Conservation (phyloP, 2,888 invertebrate genomes). For the Yponomeuta evonymella region DNA sequence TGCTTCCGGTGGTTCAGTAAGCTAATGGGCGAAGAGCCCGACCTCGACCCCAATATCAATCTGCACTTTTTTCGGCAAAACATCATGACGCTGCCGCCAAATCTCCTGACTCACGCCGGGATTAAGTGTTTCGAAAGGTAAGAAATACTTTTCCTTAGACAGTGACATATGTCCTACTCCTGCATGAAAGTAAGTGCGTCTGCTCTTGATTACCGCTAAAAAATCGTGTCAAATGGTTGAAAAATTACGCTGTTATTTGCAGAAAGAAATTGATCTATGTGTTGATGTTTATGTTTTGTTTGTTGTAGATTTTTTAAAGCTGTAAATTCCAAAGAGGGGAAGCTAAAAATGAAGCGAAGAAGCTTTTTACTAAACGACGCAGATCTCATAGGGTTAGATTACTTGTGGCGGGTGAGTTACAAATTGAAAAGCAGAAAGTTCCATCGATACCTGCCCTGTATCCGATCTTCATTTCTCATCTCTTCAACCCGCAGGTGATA, state of each 20-base stretch:
- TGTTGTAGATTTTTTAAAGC: slow-evolving; percentile 90
- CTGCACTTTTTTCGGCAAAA: slow-evolving; percentile 97
- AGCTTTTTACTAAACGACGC: slow-evolving; percentile 93
- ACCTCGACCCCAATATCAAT: slow-evolving; percentile 96
- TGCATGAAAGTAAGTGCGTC: too few relatives aligned
- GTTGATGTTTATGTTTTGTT: slow-evolving; percentile 3
- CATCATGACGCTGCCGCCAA: slow-evolving; percentile 93
- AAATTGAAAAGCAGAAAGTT: background rate
- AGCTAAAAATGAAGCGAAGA: slow-evolving; percentile 90
- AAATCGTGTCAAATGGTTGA: too few relatives aligned
- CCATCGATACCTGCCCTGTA: too few relatives aligned
- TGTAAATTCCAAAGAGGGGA: slow-evolving; percentile 96
- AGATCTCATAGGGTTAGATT: slow-evolving; percentile 96
- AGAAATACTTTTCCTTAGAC: slow-evolving; percentile 24
- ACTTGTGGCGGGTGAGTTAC: slow-evolving; percentile 90
- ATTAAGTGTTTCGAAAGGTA: slow-evolving; percentile 90
- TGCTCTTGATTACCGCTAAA: too few relatives aligned
- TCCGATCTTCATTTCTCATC: too few relatives aligned
- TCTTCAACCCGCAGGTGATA: slow-evolving; percentile 77
- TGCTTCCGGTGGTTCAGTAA: slow-evolving; percentile 99
- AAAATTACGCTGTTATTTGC: too few relatives aligned
- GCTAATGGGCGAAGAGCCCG: slow-evolving; percentile 97
- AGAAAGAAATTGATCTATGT: too few relatives aligned
- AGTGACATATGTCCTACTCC: too few relatives aligned
- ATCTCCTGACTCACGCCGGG: slow-evolving; percentile 93